Percentiles rank a stretch among this genome's conserved stretches.
Evolutionary conservation across 1,140 invertebrate species (phyloP).

Genomic region (Penaeus japonicus): DNA sequence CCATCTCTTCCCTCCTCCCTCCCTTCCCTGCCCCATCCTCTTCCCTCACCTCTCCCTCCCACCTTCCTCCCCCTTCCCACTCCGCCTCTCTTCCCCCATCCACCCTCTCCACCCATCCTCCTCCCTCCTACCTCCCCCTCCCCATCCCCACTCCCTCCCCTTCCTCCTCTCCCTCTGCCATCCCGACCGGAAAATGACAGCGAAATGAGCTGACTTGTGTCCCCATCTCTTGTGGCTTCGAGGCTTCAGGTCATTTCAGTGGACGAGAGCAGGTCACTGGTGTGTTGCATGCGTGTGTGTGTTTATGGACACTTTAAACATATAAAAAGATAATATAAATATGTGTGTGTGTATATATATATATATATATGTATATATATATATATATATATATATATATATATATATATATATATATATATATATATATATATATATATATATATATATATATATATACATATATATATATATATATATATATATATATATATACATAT

Average conservation of each 20-base stretch:
- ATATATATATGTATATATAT: background rate
- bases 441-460: too few relatives aligned
- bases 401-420: background rate
- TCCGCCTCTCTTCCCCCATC: background rate
- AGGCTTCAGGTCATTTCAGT: too few relatives aligned
- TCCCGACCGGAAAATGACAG: too few relatives aligned
- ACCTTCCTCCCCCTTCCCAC: background rate
- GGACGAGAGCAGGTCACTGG: too few relatives aligned
- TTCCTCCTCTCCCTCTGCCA: too few relatives aligned
- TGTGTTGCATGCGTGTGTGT: too few relatives aligned
- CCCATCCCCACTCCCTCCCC: too few relatives aligned
- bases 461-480: background rate
- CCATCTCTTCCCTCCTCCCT: background rate
- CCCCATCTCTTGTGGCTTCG: too few relatives aligned
- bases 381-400: background rate
- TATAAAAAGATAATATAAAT: too few relatives aligned
- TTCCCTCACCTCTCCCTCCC: background rate
- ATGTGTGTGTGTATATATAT: background rate
- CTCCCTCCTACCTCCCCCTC: too few relatives aligned
- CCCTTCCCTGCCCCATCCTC: background rate
- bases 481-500: background rate
- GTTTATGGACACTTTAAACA: too few relatives aligned
- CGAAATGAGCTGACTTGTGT: too few relatives aligned
- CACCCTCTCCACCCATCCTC: background rate
- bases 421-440: background rate